These are phyloP conservation scores for Drosophila tristis DNA, from an alignment of 1,140 invertebrate genomes.

Conservation along the genomic window DNA sequence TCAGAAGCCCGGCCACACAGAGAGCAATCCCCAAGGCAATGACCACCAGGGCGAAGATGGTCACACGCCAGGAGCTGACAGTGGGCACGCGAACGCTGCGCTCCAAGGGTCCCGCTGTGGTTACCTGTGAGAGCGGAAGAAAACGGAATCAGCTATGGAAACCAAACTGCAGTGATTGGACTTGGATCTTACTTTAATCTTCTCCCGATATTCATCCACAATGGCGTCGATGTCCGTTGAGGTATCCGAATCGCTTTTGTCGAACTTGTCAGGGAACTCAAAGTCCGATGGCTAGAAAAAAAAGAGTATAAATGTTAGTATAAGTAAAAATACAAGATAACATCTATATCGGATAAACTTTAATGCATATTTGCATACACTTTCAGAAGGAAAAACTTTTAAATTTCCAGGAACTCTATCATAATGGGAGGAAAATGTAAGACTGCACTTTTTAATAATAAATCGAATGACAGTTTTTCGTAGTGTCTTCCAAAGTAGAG, in stretches of 20 bases:
- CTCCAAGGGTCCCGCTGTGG: conserved; percentile 78
- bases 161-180: background rate
- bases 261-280: conserved; percentile 79
- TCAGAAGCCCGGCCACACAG: conserved; percentile 58
- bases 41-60: conserved; percentile 71
- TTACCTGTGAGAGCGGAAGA: conserved; percentile 53
- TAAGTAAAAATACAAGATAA: too few species aligned
- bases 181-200: conserved; percentile 62
- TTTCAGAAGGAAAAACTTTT: too few species aligned
- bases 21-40: conserved; percentile 68
- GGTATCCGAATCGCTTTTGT: conserved; percentile 80
- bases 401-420: too few species aligned
- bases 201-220: conserved; percentile 83
- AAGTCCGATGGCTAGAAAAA: conserved; percentile 71
- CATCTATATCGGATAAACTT: too few species aligned
- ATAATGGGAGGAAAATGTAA: too few species aligned
- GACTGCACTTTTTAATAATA: too few species aligned
- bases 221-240: conserved; percentile 84
- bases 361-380: too few species aligned
- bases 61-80: conserved; percentile 73
- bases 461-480: too few species aligned
- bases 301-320: background rate
- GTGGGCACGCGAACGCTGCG: conserved; percentile 75
- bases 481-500: too few species aligned
- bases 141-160: too few species aligned